These are phyloP conservation scores for Lepidocyrtoides sp. DNA, from an alignment of 2,888 invertebrate species.

Conservation along the genomic window DNA sequence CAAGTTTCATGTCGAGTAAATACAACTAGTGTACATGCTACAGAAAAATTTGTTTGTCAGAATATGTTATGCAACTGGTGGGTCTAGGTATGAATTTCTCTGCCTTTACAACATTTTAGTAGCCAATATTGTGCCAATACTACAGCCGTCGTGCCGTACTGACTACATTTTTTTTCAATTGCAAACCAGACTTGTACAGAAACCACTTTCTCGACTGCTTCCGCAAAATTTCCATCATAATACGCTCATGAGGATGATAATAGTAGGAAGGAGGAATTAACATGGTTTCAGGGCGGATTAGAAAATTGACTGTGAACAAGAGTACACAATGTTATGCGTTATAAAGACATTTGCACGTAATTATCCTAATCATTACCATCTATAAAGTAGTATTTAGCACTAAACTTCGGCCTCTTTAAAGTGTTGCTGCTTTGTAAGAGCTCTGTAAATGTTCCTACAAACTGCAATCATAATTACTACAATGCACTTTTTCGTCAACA, in stretches of 20 bases:
- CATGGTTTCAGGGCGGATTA: constrained; percentile 64
- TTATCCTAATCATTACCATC: constrained; percentile 61
- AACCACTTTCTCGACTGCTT: constrained; percentile 65
- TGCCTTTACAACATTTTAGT: too few species aligned
- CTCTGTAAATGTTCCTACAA: background rate
- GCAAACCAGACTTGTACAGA: too few species aligned
- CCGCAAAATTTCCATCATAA: constrained; percentile 73
- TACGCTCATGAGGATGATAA: constrained; percentile 37
- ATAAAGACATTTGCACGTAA: constrained; percentile 52
- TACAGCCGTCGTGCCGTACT: background rate
- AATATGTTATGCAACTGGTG: too few species aligned
- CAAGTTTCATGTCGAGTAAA: background rate
- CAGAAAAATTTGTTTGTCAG: too few species aligned
- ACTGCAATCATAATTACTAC: background rate
- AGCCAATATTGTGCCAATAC: background rate
- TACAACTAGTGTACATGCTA: background rate
- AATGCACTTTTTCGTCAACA: background rate
- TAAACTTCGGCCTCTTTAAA: constrained; percentile 32
- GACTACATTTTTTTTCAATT: constrained; percentile 48
- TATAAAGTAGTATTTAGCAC: constrained; percentile 54
- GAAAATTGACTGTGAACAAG: constrained; percentile 42
- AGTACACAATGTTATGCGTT: constrained; percentile 7
- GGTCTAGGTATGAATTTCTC: too few species aligned
- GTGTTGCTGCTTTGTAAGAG: background rate
- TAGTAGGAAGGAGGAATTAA: constrained; percentile 33